Percentiles rank a stretch among this genome's conserved stretches.
phyloP scores from a whole-genome alignment of 1,140 invertebrate species.

The Meteorus sp. region DNA sequence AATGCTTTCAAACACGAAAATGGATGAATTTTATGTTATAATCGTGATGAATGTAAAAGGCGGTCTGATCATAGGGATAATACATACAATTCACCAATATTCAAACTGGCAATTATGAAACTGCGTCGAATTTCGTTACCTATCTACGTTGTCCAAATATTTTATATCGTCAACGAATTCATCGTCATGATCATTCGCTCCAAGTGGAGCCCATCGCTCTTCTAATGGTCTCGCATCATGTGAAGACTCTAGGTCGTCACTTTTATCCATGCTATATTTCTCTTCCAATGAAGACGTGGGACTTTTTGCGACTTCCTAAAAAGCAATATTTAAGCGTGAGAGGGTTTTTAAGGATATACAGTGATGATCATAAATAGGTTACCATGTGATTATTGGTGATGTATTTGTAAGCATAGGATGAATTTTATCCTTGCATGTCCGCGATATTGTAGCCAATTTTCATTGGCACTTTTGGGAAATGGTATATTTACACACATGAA shows the following conservation, averaged over 20 bases:
- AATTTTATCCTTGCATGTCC: too few species aligned
- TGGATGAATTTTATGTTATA: too few species aligned
- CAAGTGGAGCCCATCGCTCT: slow-evolving; percentile 68
- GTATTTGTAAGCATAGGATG: too few species aligned
- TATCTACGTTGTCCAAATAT: slow-evolving; percentile 41
- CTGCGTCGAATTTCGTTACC: slow-evolving; percentile 30
- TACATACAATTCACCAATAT: not conserved
- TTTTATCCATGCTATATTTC: slow-evolving; percentile 22
- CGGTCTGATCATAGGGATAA: not conserved
- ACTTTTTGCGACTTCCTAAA: not conserved
- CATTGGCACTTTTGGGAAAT: too few species aligned
- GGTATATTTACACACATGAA: too few species aligned
- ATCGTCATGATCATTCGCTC: slow-evolving; percentile 62
- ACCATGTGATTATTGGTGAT: too few species aligned
- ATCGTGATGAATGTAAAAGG: too few species aligned
- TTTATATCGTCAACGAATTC: slow-evolving; percentile 53
- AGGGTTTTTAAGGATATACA: too few species aligned
- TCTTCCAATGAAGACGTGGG: not conserved
- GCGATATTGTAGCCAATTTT: too few species aligned
- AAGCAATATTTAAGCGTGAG: too few species aligned
- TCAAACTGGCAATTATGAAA: slow-evolving; percentile 4
- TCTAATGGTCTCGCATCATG: slow-evolving; percentile 54
- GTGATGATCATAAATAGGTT: too few species aligned
- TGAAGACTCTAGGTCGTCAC: slow-evolving; percentile 44
- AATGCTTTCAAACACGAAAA: too few species aligned